Evolutionary conservation across 1,140 invertebrate species (phyloP).

Genomic region (Nixonia krombeini): DNA sequence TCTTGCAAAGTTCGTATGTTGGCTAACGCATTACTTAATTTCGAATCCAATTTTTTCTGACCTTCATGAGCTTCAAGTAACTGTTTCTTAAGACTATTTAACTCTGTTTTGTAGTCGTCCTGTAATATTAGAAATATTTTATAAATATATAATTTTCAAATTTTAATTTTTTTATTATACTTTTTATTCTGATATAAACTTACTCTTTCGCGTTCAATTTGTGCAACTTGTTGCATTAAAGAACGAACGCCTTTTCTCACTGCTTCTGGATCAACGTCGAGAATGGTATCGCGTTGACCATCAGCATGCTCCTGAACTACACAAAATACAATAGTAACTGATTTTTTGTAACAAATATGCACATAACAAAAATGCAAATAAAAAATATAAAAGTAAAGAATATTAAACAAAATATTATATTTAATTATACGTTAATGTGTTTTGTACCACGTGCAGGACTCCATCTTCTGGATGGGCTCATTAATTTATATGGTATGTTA

Average conservation of each 20-base stretch:
- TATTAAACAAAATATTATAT: neutral
- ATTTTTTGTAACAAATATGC: too few species aligned
- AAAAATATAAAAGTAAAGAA: neutral
- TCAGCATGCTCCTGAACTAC: slow-evolving; percentile 71
- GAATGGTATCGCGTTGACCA: slow-evolving; percentile 72
- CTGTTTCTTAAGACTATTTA: slow-evolving; percentile 79
- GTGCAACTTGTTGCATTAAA: slow-evolving; percentile 91
- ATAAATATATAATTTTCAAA: neutral
- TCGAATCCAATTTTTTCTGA: slow-evolving; percentile 79
- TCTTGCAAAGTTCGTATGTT: slow-evolving; percentile 80
- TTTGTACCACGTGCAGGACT: slow-evolving; percentile 75
- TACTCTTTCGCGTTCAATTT: slow-evolving; percentile 87
- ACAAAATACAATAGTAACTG: slow-evolving; percentile 4
- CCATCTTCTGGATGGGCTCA: slow-evolving; percentile 79
- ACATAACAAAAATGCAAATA: too few species aligned
- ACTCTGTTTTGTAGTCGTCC: slow-evolving; percentile 84
- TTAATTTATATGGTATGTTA: slow-evolving; percentile 77
- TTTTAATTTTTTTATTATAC: too few species aligned
- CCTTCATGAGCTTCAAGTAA: slow-evolving; percentile 79
- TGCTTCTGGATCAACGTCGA: slow-evolving; percentile 89
- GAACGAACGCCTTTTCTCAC: slow-evolving; percentile 88
- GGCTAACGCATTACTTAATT: slow-evolving; percentile 76
- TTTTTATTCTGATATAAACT: slow-evolving; percentile 29
- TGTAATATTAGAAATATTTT: slow-evolving; percentile 52
- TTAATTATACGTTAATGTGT: slow-evolving; percentile 1